Conservation (phyloP, 2,113 vertebrate species). For the Tetraodon nigroviridis region DNA sequence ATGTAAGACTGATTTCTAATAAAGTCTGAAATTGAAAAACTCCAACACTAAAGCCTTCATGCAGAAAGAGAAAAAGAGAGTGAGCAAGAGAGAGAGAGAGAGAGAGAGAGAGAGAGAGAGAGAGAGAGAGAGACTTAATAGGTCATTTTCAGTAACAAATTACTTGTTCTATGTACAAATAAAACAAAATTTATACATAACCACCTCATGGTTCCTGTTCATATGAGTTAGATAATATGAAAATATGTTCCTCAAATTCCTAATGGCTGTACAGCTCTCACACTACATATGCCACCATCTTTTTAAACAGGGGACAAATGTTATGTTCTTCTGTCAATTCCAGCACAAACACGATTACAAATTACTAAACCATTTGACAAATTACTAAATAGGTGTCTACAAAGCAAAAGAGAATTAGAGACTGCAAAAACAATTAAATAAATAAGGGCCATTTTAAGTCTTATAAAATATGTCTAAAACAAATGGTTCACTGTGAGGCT, state of each 20-base stretch:
- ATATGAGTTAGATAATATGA: constrained; percentile 12
- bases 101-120: constrained; percentile 51
- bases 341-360: constrained; percentile 40
- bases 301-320: constrained; percentile 28
- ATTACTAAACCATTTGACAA: constrained; percentile 46
- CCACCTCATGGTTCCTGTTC: constrained; percentile 7
- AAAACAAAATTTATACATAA: constrained; percentile 25
- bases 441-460: constrained; percentile 53
- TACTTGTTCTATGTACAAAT: constrained; percentile 41
- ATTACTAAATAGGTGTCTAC: constrained; percentile 40
- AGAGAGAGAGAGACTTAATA: constrained; percentile 38
- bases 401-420: constrained; percentile 39
- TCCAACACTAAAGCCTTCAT: constrained; percentile 46
- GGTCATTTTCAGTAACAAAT: constrained; percentile 27
- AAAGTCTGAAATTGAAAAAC: constrained; percentile 38
- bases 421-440: constrained; percentile 44
- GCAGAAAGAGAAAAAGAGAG: constrained; percentile 49
- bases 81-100: constrained; percentile 36
- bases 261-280: constrained; percentile 4
- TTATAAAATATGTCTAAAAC: constrained; percentile 51
- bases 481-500: constrained; percentile 40
- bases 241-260: constrained; percentile 21
- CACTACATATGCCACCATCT: constrained; percentile 9
- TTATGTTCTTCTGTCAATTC: constrained; percentile 28
- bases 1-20: not conserved